A percentile compares a stretch with the other conserved stretches of the same genome.
These are phyloP conservation scores for Channa striata DNA, from an alignment of 2,797 vertebrate species.

Conservation along the genomic window DNA sequence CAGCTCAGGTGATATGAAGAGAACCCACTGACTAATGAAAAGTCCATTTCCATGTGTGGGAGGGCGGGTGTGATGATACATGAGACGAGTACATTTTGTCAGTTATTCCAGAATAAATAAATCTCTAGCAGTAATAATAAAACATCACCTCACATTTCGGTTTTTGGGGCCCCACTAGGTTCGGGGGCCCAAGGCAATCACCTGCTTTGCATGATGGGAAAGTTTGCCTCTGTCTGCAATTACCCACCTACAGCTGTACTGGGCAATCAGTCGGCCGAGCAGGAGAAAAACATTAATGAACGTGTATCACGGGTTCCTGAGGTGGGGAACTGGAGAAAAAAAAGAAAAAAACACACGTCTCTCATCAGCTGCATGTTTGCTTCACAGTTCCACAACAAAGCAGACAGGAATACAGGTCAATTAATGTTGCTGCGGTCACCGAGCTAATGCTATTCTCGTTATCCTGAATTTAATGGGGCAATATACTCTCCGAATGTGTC, in stretches of 20 bases:
- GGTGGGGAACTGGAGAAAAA: not conserved
- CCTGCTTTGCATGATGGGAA: no score
- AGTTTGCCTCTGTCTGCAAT: constrained; percentile 6
- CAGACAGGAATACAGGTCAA: not conserved
- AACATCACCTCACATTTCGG: no score
- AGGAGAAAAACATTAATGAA: constrained; percentile 17
- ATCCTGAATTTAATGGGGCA: constrained; percentile 2
- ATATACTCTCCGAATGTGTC: not conserved
- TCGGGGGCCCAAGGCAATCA: no score
- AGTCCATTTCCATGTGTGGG: no score
- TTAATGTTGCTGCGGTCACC: constrained; percentile 1
- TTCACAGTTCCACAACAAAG: not conserved
- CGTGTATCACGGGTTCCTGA: not conserved
- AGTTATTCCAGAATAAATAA: no score
- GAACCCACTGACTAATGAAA: no score
- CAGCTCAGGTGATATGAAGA: no score
- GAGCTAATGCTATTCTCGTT: constrained; percentile 8
- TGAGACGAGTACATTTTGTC: no score
- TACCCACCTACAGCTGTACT: not conserved
- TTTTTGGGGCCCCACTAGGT: no score
- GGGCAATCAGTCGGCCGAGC: not conserved
- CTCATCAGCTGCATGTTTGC: not conserved
- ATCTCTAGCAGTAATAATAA: no score
- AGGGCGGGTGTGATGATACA: no score
- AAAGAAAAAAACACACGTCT: no score